These are phyloP conservation scores for Fulica atra DNA, from an alignment of 2,113 vertebrate species.

Conservation along the genomic window DNA sequence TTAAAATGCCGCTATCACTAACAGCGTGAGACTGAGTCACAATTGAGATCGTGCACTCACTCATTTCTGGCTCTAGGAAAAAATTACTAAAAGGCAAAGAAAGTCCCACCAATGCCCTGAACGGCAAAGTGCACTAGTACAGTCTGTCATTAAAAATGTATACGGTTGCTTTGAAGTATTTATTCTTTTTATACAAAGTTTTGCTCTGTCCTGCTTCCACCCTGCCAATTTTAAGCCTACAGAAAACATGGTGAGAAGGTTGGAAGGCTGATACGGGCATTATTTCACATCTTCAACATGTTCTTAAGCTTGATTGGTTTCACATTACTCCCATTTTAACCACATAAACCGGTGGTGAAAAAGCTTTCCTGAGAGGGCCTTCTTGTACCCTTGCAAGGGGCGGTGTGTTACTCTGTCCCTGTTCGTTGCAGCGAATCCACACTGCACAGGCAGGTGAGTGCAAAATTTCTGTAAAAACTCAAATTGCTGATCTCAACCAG, in stretches of 20 bases:
- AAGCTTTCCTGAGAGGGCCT: neutral
- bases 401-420: neutral
- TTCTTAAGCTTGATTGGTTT: neutral
- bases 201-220: neutral
- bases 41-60: neutral
- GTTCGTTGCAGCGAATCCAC: neutral
- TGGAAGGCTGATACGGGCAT: neutral
- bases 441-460: neutral
- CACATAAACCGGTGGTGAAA: neutral
- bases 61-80: neutral
- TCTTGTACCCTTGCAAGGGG: neutral
- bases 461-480: neutral
- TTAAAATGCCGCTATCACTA: constrained; percentile 41
- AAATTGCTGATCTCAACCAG: neutral
- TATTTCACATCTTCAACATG: neutral
- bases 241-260: neutral
- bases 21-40: constrained; percentile 39
- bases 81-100: constrained; percentile 8
- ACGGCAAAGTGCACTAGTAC: neutral
- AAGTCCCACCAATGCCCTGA: neutral
- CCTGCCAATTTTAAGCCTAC: neutral
- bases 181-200: neutral
- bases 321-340: neutral
- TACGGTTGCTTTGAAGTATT: neutral
- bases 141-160: neutral